phyloP scores from a whole-genome alignment of 2,888 invertebrate species.

The Callimorpha dominula region DNA sequence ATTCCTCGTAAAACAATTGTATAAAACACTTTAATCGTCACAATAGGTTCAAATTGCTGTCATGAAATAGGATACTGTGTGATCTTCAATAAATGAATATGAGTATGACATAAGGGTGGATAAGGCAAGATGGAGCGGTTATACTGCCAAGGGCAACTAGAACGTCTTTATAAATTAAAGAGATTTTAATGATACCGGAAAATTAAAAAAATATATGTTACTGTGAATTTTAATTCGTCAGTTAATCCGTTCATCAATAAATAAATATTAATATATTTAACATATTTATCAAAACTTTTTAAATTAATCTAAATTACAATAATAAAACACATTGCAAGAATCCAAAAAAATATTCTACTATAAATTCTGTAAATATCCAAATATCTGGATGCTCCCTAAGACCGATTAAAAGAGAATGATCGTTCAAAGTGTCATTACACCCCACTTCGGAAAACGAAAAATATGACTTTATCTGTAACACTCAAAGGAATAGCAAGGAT shows the following conservation, averaged over 20 bases:
- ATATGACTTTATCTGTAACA: slow-evolving; percentile 68
- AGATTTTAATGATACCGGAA: no score
- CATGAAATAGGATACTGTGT: background rate
- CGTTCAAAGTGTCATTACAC: slow-evolving; percentile 47
- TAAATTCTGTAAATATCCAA: slow-evolving; percentile 1
- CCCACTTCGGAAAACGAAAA: slow-evolving; percentile 58
- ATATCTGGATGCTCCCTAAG: slow-evolving; percentile 14
- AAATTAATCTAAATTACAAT: no score
- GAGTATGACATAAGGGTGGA: background rate
- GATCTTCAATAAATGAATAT: background rate
- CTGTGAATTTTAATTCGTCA: no score
- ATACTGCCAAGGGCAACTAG: no score
- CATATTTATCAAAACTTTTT: no score
- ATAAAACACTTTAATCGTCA: background rate
- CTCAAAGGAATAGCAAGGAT: slow-evolving; percentile 75
- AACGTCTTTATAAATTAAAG: no score
- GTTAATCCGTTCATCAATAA: no score
- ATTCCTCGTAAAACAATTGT: background rate
- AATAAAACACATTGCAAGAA: background rate
- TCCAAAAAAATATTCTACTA: background rate
- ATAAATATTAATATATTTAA: no score
- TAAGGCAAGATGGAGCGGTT: no score
- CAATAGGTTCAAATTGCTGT: background rate
- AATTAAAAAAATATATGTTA: no score
- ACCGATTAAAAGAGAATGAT: slow-evolving; percentile 52